phyloP scores from a whole-genome alignment of 1,140 invertebrate genomes.

The Tetranychus urticae region DNA sequence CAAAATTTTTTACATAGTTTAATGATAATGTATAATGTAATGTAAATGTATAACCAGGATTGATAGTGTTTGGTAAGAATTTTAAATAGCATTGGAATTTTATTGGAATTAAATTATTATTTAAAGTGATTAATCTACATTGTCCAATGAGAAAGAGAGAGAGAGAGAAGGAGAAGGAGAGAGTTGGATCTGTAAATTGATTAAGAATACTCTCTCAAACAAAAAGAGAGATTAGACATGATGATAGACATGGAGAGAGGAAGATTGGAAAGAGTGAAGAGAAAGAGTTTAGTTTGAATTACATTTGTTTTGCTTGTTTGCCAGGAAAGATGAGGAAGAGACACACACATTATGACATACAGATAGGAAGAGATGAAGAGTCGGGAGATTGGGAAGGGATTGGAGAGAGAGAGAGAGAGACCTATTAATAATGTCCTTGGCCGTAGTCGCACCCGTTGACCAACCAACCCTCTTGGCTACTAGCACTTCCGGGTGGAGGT shows the following conservation, averaged over 20 bases:
- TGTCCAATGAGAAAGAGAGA: neutral
- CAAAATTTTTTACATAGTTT: neutral
- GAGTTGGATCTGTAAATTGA: neutral
- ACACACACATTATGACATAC: neutral
- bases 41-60: neutral
- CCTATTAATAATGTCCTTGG: constrained; percentile 1
- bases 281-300: neutral
- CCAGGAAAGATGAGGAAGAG: neutral
- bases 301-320: neutral
- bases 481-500: constrained; percentile 37
- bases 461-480: constrained; percentile 58
- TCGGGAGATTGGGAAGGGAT: neutral
- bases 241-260: neutral
- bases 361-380: neutral
- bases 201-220: neutral
- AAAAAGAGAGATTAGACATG: neutral
- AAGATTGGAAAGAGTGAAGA: neutral
- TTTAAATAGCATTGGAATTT: neutral
- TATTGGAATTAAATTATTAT: neutral
- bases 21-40: neutral
- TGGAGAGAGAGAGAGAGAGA: neutral
- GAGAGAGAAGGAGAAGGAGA: neutral
- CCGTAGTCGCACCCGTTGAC: constrained; percentile 38
- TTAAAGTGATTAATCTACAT: neutral
- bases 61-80: neutral